These are phyloP conservation scores for Microcebus ravelobensis DNA, from an alignment of 2,113 vertebrate species.

Conservation along the genomic window DNA sequence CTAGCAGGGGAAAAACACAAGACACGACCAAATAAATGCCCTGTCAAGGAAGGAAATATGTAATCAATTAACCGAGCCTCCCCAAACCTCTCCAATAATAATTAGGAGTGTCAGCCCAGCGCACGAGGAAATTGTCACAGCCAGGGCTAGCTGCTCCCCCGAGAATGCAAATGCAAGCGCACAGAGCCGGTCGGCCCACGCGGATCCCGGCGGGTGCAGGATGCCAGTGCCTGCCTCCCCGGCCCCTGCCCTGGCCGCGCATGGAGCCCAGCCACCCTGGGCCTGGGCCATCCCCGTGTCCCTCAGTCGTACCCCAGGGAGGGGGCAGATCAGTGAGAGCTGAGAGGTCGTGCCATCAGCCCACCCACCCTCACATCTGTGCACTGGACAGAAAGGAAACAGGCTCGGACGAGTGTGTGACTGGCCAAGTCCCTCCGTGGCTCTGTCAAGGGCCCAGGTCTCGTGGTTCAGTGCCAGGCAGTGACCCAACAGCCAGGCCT, in stretches of 20 bases:
- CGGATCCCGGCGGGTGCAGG: rapidly evolving
- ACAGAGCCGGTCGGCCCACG: rapidly evolving
- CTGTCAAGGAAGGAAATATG: slow-evolving; percentile 61
- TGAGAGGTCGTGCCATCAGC: rapidly evolving
- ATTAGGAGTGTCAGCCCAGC: slow-evolving; percentile 61
- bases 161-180: not conserved
- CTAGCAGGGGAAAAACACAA: not conserved
- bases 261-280: rapidly evolving
- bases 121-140: not conserved
- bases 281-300: rapidly evolving
- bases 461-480: rapidly evolving
- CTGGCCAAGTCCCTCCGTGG: not conserved
- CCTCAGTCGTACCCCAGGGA: rapidly evolving
- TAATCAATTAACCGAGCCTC: slow-evolving; percentile 60
- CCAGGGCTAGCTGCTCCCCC: rapidly evolving
- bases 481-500: not conserved
- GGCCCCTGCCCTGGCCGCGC: too few relatives aligned
- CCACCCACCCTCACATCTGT: rapidly evolving
- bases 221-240: rapidly evolving
- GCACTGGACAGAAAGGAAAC: not conserved
- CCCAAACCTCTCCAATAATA: slow-evolving; percentile 61
- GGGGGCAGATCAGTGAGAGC: rapidly evolving
- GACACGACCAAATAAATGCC: not conserved
- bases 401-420: not conserved
- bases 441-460: not conserved